Conservation (phyloP, 2,888 invertebrate species). For the Dorcus parallelipipedus region DNA sequence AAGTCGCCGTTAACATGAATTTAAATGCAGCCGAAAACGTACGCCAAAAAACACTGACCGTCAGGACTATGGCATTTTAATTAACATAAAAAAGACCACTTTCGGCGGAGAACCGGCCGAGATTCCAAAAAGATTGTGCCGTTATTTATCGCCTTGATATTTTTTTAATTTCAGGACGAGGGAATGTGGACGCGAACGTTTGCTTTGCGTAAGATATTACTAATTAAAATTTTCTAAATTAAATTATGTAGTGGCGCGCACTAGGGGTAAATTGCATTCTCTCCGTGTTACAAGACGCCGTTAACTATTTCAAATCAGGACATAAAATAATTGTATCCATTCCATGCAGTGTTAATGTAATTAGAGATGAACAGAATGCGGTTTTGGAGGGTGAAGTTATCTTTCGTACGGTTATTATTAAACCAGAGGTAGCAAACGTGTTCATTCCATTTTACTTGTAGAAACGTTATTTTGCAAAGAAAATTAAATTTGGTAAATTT, state of each 20-base stretch:
- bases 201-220: neutral
- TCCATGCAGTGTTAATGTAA: conserved; percentile 44
- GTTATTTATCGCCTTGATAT: conserved; percentile 9
- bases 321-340: conserved; percentile 45
- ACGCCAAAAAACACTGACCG: conserved; percentile 15
- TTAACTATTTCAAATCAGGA: conserved; percentile 35
- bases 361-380: conserved; percentile 41
- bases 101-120: conserved; percentile 9
- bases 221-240: neutral
- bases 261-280: neutral
- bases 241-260: neutral
- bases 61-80: conserved; percentile 31
- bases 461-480: too few species aligned
- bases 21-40: conserved; percentile 19
- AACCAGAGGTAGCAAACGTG: conserved; percentile 26
- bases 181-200: neutral
- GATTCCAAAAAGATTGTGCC: conserved; percentile 14
- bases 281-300: conserved; percentile 12
- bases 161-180: neutral
- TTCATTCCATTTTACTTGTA: too few species aligned
- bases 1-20: conserved; percentile 27
- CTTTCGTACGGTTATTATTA: conserved; percentile 32
- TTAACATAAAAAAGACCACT: conserved; percentile 21
- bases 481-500: too few species aligned
- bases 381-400: conserved; percentile 32